Base-by-base conservation (phyloP, 2,113 vertebrate species). In the Poecilia latipinna region DNA sequence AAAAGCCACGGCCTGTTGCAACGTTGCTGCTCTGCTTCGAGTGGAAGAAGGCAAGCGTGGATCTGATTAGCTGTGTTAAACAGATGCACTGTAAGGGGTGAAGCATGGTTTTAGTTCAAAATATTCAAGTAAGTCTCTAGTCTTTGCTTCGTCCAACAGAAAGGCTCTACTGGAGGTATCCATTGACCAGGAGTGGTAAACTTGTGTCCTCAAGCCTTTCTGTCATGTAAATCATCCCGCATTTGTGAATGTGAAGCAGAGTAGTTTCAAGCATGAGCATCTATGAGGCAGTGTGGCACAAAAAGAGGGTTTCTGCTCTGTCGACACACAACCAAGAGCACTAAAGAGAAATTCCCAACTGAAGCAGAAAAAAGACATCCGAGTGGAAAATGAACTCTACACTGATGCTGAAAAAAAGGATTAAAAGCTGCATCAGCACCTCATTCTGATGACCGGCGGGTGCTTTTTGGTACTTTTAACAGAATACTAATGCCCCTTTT, bases 41-140 rank as follows among this genome's bases (percentile, higher is more conserved):
- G 2, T 39, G 64, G 39, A 42, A 78, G 75, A 68, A 63, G 42
- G 74, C 78, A 79, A 65, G 74, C 82, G 82, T 89, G 88, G 85
- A 82, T 88, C 69, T 80, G 83, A 90, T 91, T 86, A 91, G 39
- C 71, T 48, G 17, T 39, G 44, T 48, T 48, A 48, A 19, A 48
- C 44, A 17, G 13, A 48, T 17, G 44, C 17, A 48, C 17, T 15
- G 13, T 48, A 48, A 48, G 15, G 44, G 44, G 4, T 17, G 13
- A 48, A 48, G 44, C 5, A 48, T 48, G 4, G 44, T 48, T 48
- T 48, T 19, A 48, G 12, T 61, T 61, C 11, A 28, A 61, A 61
- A 61, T 28, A 12, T 61, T 61, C n/a, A 61, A 61, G 13, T 48
- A 61, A 61, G 13, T 19, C 44, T 48, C 35, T 37, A 37, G 35